A percentile compares a stretch with the other conserved stretches of the same genome.
These are phyloP conservation scores for Mythimna albipuncta DNA, from an alignment of 2,888 invertebrate genomes.

Conservation along the genomic window DNA sequence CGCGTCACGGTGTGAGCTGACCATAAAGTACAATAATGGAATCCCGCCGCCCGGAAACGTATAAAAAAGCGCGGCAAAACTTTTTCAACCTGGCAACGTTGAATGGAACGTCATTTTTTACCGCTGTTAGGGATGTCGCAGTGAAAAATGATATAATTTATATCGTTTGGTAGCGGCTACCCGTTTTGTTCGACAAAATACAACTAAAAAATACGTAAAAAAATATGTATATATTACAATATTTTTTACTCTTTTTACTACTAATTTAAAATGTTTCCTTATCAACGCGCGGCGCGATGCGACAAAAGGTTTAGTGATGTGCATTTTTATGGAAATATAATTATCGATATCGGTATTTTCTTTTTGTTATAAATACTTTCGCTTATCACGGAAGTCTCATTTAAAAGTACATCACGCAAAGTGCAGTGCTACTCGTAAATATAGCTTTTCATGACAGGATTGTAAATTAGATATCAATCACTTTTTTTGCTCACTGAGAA, in stretches of 20 bases:
- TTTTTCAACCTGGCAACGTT: slow-evolving; percentile 87
- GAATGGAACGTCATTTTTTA: slow-evolving; percentile 90
- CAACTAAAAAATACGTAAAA: slow-evolving; percentile 86
- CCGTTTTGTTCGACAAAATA: slow-evolving; percentile 90
- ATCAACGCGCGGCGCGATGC: slow-evolving; percentile 88
- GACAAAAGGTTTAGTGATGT: slow-evolving; percentile 85
- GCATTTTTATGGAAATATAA: slow-evolving; percentile 25
- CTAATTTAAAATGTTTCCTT: slow-evolving; percentile 91
- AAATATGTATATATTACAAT: slow-evolving; percentile 79
- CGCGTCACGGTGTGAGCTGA: neutral
- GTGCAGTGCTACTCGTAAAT: slow-evolving; percentile 16
- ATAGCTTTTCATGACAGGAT: slow-evolving; percentile 26
- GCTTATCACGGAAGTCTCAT: neutral
- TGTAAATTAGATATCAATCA: slow-evolving; percentile 49
- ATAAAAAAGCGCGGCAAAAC: slow-evolving; percentile 90
- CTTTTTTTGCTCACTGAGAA: slow-evolving; percentile 34
- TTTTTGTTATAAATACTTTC: slow-evolving; percentile 4
- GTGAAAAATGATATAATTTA: slow-evolving; percentile 91
- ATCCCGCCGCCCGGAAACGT: slow-evolving; percentile 88
- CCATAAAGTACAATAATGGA: slow-evolving; percentile 75
- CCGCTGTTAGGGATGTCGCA: slow-evolving; percentile 89
- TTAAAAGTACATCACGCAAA: slow-evolving; percentile 20
- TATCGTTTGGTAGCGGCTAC: slow-evolving; percentile 89
- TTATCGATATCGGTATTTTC: slow-evolving; percentile 66
- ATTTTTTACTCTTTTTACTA: slow-evolving; percentile 86